phyloP scores from a whole-genome alignment of 2,888 invertebrate species.

The Apotomis capreana region DNA sequence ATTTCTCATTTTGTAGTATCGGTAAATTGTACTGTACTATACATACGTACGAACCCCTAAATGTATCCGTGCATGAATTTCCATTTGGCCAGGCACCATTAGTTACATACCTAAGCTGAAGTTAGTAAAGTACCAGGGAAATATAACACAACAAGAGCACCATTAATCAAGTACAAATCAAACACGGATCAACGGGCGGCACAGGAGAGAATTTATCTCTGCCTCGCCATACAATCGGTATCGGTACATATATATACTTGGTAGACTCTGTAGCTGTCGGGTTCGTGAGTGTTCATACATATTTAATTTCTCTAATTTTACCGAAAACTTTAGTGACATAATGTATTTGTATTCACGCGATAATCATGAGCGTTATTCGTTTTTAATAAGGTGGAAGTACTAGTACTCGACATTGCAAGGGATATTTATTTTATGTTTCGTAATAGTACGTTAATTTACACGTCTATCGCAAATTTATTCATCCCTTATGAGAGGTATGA shows the following conservation, averaged over 20 bases:
- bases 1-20: no score
- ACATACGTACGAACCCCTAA: background rate
- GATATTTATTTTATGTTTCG: no score
- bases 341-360: no score
- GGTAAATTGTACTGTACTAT: no score
- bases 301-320: slow-evolving; percentile 52
- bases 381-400: no score
- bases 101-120: slow-evolving; percentile 13
- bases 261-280: slow-evolving; percentile 46
- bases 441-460: no score
- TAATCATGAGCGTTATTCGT: no score
- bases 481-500: no score
- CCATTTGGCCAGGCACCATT: slow-evolving; percentile 25
- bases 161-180: slow-evolving; percentile 67
- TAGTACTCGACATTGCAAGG: no score
- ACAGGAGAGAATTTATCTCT: slow-evolving; percentile 59
- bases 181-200: slow-evolving; percentile 57
- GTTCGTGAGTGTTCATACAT: slow-evolving; percentile 63
- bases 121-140: slow-evolving; percentile 47
- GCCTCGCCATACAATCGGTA: slow-evolving; percentile 26
- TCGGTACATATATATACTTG: slow-evolving; percentile 11
- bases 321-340: no score
- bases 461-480: no score
- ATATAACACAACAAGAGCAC: slow-evolving; percentile 52
- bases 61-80: slow-evolving; percentile 7